Percentiles rank a stretch among this genome's conserved stretches.
Evolutionary conservation across 2,888 invertebrate genomes (phyloP).

Genomic region (Amphipoea oculea): DNA sequence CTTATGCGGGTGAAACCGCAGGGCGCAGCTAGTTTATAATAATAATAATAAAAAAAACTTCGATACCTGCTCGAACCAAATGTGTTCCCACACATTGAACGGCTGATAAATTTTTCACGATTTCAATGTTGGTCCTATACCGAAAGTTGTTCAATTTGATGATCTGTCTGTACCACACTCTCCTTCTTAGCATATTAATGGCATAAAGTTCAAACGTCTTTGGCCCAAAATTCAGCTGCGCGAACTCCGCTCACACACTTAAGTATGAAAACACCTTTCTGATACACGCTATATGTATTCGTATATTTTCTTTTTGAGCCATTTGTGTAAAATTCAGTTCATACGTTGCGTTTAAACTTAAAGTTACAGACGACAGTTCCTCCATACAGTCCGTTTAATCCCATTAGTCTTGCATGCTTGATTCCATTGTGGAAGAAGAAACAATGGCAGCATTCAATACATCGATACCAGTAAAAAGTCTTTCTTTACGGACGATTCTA

Average conservation of each 20-base stretch:
- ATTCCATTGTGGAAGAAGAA: background rate
- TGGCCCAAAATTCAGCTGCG: no score
- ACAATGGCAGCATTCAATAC: constrained; percentile 1
- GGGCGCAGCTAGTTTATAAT: no score
- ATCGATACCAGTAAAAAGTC: background rate
- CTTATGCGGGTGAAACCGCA: no score
- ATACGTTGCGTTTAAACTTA: background rate
- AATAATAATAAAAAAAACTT: background rate
- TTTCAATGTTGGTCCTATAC: background rate
- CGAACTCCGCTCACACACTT: background rate
- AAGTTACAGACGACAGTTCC: background rate
- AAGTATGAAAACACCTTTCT: background rate
- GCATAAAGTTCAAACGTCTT: no score
- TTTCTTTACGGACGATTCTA: background rate
- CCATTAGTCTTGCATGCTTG: background rate
- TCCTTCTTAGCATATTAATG: no score
- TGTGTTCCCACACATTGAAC: background rate
- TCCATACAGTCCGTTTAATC: background rate
- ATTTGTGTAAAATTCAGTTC: background rate
- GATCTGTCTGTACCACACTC: background rate
- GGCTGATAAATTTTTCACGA: background rate
- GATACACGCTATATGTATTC: background rate
- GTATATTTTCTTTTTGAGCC: background rate
- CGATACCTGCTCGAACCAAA: background rate
- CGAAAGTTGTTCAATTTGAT: background rate